Evolutionary conservation across 2,888 invertebrate species (phyloP).

Genomic region (Eubasilissa splendida): DNA sequence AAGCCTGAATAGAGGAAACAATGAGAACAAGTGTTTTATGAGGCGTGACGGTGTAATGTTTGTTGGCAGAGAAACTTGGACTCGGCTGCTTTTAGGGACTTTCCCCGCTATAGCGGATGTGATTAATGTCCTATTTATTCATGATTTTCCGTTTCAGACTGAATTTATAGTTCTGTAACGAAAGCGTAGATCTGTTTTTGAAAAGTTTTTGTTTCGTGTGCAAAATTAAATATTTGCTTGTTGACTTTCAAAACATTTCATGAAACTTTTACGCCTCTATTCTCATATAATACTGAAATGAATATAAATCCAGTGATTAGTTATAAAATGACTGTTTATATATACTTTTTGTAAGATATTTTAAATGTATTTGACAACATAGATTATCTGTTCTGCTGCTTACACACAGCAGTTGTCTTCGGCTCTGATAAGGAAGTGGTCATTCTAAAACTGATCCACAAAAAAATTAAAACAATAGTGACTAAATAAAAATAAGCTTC

Average conservation of each 20-base stretch:
- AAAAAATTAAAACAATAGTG: too few relatives aligned
- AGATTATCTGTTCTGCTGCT: too few relatives aligned
- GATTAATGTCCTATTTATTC: conserved; percentile 59
- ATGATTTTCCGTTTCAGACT: conserved; percentile 53
- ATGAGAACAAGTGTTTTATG: conserved; percentile 52
- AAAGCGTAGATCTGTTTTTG: not conserved
- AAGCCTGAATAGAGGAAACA: conserved; percentile 45
- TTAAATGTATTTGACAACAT: too few relatives aligned
- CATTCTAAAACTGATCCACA: too few relatives aligned
- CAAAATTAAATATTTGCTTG: not conserved
- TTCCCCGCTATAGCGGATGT: conserved; percentile 49
- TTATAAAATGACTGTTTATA: too few relatives aligned
- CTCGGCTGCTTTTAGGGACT: conserved; percentile 36
- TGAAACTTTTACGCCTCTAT: too few relatives aligned
- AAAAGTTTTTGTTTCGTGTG: not conserved
- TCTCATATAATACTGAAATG: too few relatives aligned
- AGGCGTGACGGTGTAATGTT: conserved; percentile 53
- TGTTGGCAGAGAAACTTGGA: conserved; percentile 38
- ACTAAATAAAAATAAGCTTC: too few relatives aligned
- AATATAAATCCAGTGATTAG: too few relatives aligned
- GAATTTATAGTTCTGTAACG: conserved; percentile 9
- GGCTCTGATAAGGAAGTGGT: too few relatives aligned
- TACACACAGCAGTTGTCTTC: too few relatives aligned
- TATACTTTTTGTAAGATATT: too few relatives aligned
- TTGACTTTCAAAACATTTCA: not conserved